phyloP scores from a whole-genome alignment of 1,140 invertebrate genomes.

The Rhyacophila brunnea region DNA sequence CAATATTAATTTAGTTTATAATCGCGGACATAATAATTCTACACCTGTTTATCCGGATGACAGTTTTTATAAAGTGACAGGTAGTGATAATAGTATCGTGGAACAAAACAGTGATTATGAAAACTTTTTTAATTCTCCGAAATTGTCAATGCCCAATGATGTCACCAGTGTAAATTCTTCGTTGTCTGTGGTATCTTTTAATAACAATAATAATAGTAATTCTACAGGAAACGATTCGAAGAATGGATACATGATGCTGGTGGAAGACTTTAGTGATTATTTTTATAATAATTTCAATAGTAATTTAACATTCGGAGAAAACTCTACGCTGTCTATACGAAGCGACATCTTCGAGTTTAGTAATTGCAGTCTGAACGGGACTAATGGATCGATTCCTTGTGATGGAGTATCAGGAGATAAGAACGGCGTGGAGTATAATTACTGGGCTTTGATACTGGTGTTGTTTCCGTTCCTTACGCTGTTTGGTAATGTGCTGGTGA shows the following conservation, averaged over 20 bases:
- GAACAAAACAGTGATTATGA: too few species aligned
- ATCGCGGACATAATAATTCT: too few species aligned
- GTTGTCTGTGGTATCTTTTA: too few species aligned
- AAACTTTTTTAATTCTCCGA: too few species aligned
- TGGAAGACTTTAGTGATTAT: conserved; percentile 62
- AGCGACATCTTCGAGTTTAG: conserved; percentile 45
- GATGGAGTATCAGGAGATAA: conserved; percentile 38
- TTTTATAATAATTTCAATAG: conserved; percentile 54
- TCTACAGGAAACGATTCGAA: conserved; percentile 36
- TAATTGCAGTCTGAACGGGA: conserved; percentile 52
- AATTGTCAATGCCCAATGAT: too few species aligned
- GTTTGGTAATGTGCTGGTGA: conserved; percentile 96
- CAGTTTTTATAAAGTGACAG: too few species aligned
- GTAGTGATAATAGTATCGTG: too few species aligned
- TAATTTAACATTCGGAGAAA: conserved; percentile 41
- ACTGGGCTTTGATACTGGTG: conserved; percentile 83
- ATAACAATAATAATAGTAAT: too few species aligned
- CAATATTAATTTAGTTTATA: too few species aligned
- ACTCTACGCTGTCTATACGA: conserved; percentile 39
- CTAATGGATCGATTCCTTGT: conserved; percentile 35
- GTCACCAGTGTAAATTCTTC: too few species aligned
- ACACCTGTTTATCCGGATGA: too few species aligned
- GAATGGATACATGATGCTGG: conserved; percentile 55
- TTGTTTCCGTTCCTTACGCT: conserved; percentile 91
- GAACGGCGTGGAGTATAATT: conserved; percentile 60